Base-by-base conservation (phyloP, 2,888 invertebrate species). In the Anoncus sp. region DNA sequence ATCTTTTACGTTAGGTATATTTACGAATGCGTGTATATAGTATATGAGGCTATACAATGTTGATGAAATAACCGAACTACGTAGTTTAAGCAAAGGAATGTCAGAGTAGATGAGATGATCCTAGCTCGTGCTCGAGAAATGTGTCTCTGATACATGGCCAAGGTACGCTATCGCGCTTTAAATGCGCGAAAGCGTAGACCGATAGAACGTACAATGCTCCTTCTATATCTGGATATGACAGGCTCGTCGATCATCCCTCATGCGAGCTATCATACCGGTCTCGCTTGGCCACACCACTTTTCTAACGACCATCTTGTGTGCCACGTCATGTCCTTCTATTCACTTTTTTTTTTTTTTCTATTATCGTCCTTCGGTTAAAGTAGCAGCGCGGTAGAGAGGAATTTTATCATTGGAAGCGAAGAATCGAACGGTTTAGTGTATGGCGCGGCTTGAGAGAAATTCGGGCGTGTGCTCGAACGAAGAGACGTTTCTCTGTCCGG, bases 221-320 rank as follows among this genome's bases (percentile, higher is more conserved):
- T 51, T 51, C 35, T 57, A 65, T 69, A 69, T 53, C 20, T 67
- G 72, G 47, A 72, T 74, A 60, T 66, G 77, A 60, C 73, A 75
- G 38, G 43, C 55, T 79, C 79, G 63, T 75, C 75, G 60, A 77
- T 79, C 75, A 75, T 81, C 55, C 43, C 27, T 43, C 53, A 49
- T 47, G 45, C 35, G 31, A 47, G 14, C 63, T 62, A 43, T 24
- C 31, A 31, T 20, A 47, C 4, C 10, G 18, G 49, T 22, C 14
- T 38, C 62, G 38, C 38, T n/a, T 43, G 9, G 40, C n/a, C 47
- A 24, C 24, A 20, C 24, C 57, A 57, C 14, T 62, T 51, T 35
- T 67, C 62, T 51, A 66, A 62, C 43, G 62, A 57, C 20, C 49
- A 45, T 53, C 53, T 65, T 51, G 18, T 24, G 45, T n/a, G n/a